Base-by-base conservation (phyloP, 2,888 invertebrate species). In the Tipula unca region DNA sequence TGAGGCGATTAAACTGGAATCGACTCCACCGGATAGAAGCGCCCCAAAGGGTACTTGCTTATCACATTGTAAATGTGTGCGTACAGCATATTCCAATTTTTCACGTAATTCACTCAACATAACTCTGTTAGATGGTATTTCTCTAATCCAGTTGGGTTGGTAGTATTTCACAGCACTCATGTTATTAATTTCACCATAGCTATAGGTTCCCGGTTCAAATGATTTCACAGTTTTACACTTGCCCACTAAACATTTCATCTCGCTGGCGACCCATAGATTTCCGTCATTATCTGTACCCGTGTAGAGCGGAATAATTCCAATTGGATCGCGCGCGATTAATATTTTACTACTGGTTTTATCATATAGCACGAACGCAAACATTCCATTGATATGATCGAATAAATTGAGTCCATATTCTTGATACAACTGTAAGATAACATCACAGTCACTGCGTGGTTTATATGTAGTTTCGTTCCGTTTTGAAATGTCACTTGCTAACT, bases 1-100 rank as follows among this genome's bases (percentile, higher is more conserved):
- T 4, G 91, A 90, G 4, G 91, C 90, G n/a, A 91, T 88, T n/a
- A 91, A 86, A 85, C 91, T 91, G 29, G 91, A 91, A 85, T 91
- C 91, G 1, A 91, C 90, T 1, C 91, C 91, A 1, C 91, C 91
- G 0, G 91, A 91, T 0, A 91, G 88, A 14, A 91, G 85, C 0
- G 91, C 91, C 0, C 90, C 91, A 42, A 90, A 89, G 1, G 88
- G 87, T 0, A 91, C 91, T 20, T 84, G 3, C 14, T 39, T 36
- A 87, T 91, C 90, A 85, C 91, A 91, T 20, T 91, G 90, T 3
- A 91, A 88, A 88, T 91, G 91, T 1, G 90, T 89, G 84, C 90
- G 89, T 14, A 91, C 91, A 0, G 91, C 90, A 1, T 88, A 89
- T 86, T 90, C 90, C 32, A 91, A 86, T 25, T 86, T 89, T 69